Percentiles rank a stretch among this genome's conserved stretches.
phyloP scores from a whole-genome alignment of 2,113 vertebrate species.

The Arenaria interpres region DNA sequence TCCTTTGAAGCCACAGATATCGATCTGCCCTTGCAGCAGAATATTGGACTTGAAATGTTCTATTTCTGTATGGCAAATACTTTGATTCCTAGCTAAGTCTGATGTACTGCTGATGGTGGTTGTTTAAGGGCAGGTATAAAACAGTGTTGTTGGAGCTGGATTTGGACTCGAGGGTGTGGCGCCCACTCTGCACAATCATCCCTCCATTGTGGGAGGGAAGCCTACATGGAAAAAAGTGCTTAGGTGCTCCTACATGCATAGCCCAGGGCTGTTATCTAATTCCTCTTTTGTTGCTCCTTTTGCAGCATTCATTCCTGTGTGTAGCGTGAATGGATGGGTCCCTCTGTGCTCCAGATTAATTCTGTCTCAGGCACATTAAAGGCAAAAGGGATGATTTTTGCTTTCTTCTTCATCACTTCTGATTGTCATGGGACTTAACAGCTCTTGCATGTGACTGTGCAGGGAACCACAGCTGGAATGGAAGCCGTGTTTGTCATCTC shows the following conservation, averaged over 20 bases:
- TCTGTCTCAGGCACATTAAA: not conserved
- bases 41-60: not conserved
- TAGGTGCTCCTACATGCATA: conserved; percentile 10
- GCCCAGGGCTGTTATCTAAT: conserved; percentile 4
- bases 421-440: not conserved
- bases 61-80: conserved; percentile 24
- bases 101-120: not conserved
- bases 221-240: not conserved
- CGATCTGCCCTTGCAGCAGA: conserved; percentile 4
- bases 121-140: conserved; percentile 15
- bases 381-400: not conserved
- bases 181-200: not conserved
- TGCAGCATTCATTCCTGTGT: not conserved
- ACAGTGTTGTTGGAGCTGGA: not conserved
- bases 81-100: not conserved
- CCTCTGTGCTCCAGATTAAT: not conserved
- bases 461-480: not conserved
- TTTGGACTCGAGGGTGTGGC: not conserved
- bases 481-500: not conserved
- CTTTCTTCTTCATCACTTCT: not conserved
- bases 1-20: conserved; percentile 16
- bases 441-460: not conserved
- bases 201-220: not conserved
- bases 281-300: conserved; percentile 15
- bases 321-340: not conserved